Evolutionary conservation across 2,888 invertebrate genomes (phyloP), one percentile per base, ranked within the genome.

Genomic region (Strigamia crassipes): DNA sequence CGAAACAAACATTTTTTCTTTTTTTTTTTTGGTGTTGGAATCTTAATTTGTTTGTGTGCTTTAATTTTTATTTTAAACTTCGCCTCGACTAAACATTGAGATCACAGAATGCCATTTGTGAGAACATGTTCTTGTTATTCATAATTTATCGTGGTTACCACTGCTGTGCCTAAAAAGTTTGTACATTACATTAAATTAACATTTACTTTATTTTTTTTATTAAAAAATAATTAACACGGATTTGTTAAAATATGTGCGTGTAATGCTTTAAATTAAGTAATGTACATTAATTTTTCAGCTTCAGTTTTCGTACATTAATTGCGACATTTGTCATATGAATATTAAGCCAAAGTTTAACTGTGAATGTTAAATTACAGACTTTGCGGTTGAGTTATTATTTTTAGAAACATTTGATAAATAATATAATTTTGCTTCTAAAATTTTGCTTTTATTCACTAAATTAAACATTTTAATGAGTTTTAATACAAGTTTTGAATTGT

Each of bases 51-150:
- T 6, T 61, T 18, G 8, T 9, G 18, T 18, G 21, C 61, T 61
- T 61, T 61, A 61, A 61, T 61, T 61, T 61, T 18, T 61, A n/a
- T 61, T 61, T 21, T 61, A 12, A 61, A 61, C 5, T 0, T 18
- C 5, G 21, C 21, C 4, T 10, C n/a, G 46, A n/a, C n/a, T 46
- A 46, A 46, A 46, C 46, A n/a, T 23, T 61, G 18, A 6, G 12
- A 61, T 61, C 61, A 61, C 21, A 61, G 21, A 61, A 61, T 61
- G 61, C 61, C 21, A 23, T 61, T 61, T 61, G 56, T 61, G n/a
- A 9, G 21, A 61, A 8, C 21, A 61, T 61, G 61, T 21, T 61
- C 18, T 61, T 61, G 21, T 21, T 18, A 61, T 61, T 23, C 61
- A 18, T 61, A 61, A 61, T 61, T 61, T 1, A 61, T 21, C 18